Percentiles rank a stretch among this genome's conserved stretches.
Conservation (phyloP, 2,113 vertebrate species). For the Anoplopoma fimbria region DNA sequence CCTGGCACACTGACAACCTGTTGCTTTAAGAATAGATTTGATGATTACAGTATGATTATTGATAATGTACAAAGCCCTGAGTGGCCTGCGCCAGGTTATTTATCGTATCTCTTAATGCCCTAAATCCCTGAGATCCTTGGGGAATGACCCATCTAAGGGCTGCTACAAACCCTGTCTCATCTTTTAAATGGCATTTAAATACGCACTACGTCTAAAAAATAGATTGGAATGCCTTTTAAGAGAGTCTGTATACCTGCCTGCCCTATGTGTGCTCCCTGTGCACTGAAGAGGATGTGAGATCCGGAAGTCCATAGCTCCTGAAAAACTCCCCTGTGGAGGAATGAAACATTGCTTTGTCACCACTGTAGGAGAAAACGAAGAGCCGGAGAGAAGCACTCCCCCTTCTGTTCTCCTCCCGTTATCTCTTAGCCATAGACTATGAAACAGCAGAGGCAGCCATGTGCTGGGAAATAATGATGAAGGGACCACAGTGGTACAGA, state of each 20-base stretch:
- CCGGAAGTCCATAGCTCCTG: slow-evolving; percentile 46
- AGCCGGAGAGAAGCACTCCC: slow-evolving; percentile 4
- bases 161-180: too few species aligned
- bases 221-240: too few species aligned
- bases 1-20: too few species aligned
- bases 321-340: slow-evolving; percentile 53
- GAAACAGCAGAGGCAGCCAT: slow-evolving; percentile 62
- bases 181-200: too few species aligned
- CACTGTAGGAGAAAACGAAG: slow-evolving; percentile 12
- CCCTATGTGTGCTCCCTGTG: background rate
- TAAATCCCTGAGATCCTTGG: too few species aligned
- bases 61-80: too few species aligned
- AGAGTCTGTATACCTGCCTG: background rate
- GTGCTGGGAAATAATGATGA: slow-evolving; percentile 73
- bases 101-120: too few species aligned
- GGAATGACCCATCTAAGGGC: too few species aligned
- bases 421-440: slow-evolving; percentile 60
- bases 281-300: slow-evolving; percentile 5
- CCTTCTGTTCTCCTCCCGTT: slow-evolving; percentile 39
- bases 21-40: too few species aligned
- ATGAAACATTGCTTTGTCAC: slow-evolving; percentile 57
- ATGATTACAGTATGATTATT: too few species aligned
- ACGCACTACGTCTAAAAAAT: too few species aligned
- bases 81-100: too few species aligned
- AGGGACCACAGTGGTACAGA: slow-evolving; percentile 56